Evolutionary conservation across 37 sponge, comb jelly and placozoan genomes (phyloP).

Genomic region (Hexactinellida sp.): DNA sequence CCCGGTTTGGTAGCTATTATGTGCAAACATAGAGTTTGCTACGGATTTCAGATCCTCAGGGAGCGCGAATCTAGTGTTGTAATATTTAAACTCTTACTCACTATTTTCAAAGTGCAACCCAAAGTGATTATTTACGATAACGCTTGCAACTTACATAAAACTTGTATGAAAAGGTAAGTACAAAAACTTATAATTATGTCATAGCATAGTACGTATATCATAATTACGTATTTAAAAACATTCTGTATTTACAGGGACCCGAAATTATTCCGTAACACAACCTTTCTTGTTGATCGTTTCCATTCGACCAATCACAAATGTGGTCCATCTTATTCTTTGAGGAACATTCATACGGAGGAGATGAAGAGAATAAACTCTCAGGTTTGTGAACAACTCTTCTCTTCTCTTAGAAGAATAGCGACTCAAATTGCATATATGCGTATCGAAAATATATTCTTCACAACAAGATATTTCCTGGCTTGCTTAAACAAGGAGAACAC

Average conservation of each 20-base stretch:
- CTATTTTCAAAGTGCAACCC: no score
- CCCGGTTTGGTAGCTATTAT: neutral
- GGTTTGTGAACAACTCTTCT: no score
- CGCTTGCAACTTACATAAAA: neutral
- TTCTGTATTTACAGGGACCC: neutral
- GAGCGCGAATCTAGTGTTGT: neutral
- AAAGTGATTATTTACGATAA: neutral
- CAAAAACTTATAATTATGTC: neutral
- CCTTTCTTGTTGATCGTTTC: no score
- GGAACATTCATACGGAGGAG: no score
- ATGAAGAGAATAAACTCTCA: no score
- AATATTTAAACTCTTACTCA: neutral
- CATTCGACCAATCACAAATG: no score
- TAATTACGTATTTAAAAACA: neutral
- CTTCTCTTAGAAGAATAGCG: neutral
- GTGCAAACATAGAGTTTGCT: neutral
- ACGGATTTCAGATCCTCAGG: neutral
- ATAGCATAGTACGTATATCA: neutral
- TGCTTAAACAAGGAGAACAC: neutral
- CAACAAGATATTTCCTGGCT: neutral
- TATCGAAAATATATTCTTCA: neutral
- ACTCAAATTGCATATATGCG: neutral
- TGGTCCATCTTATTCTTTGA: neutral
- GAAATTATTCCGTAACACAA: no score
- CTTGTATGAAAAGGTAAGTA: neutral